phyloP scores from a whole-genome alignment of 2,113 vertebrate species.

The Alaudala cheleensis region DNA sequence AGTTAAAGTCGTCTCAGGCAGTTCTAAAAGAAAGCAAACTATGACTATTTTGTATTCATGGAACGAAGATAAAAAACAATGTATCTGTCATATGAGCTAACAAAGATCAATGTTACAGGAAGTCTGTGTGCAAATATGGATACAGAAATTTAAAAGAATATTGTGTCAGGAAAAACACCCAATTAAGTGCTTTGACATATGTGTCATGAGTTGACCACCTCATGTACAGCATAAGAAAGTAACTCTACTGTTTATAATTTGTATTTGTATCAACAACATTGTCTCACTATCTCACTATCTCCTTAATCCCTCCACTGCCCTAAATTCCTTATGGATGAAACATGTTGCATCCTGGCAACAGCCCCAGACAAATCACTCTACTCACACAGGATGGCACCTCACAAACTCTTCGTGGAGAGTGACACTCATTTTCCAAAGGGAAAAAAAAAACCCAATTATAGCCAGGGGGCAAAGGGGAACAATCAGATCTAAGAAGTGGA shows the following conservation, averaged over 20 bases:
- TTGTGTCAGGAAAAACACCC: not conserved
- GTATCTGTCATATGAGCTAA: not conserved
- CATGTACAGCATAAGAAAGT: not conserved
- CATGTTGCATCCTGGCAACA: not conserved
- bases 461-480: not conserved
- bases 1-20: slow-evolving; percentile 72
- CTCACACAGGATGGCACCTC: not conserved
- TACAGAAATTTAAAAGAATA: not conserved
- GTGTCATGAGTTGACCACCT: not conserved
- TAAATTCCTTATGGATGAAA: not conserved
- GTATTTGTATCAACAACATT: not conserved
- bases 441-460: not conserved
- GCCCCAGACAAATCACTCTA: not conserved
- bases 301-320: not conserved
- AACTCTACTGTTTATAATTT: not conserved
- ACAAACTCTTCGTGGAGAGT: not conserved
- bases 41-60: not conserved
- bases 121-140: not conserved
- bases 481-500: not conserved
- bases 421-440: not conserved
- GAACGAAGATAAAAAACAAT: not conserved
- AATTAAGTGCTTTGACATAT: not conserved
- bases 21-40: slow-evolving; percentile 73
- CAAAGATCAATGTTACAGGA: not conserved
- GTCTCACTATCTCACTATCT: not conserved